phyloP scores from a whole-genome alignment of 2,113 vertebrate species.

The Amblyopsis rosae region DNA sequence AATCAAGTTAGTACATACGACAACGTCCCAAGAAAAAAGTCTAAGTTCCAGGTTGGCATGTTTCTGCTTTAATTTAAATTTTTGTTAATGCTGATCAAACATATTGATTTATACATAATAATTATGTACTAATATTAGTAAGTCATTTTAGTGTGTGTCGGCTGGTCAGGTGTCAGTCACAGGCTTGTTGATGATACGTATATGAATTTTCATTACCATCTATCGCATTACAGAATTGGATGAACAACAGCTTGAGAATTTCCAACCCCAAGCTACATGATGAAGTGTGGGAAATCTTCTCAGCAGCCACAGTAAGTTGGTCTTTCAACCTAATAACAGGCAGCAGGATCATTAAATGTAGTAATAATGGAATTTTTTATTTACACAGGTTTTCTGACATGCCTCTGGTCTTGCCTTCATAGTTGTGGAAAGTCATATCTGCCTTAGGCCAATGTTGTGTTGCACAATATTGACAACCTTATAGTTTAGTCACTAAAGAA shows the following conservation, averaged over 20 bases:
- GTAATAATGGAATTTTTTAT: too few relatives aligned
- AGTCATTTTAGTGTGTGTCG: not conserved
- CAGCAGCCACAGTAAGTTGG: constrained; percentile 82
- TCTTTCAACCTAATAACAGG: not conserved
- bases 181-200: not conserved
- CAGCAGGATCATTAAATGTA: too few relatives aligned
- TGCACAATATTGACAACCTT: not conserved
- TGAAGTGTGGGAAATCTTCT: constrained; percentile 90
- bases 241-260: constrained; percentile 91
- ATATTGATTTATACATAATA: not conserved
- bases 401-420: too few relatives aligned
- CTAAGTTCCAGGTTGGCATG: constrained; percentile 88
- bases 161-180: not conserved
- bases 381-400: too few relatives aligned
- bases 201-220: not conserved
- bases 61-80: not conserved
- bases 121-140: not conserved
- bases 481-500: not conserved
- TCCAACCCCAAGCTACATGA: constrained; percentile 76
- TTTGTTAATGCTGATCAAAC: not conserved
- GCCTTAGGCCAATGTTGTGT: not conserved
- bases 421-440: too few relatives aligned
- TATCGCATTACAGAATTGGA: constrained; percentile 86
- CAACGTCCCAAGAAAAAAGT: constrained; percentile 93
- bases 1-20: constrained; percentile 84